Conservation (phyloP, 1,140 invertebrate genomes). For the Zaprionus capensis region DNA sequence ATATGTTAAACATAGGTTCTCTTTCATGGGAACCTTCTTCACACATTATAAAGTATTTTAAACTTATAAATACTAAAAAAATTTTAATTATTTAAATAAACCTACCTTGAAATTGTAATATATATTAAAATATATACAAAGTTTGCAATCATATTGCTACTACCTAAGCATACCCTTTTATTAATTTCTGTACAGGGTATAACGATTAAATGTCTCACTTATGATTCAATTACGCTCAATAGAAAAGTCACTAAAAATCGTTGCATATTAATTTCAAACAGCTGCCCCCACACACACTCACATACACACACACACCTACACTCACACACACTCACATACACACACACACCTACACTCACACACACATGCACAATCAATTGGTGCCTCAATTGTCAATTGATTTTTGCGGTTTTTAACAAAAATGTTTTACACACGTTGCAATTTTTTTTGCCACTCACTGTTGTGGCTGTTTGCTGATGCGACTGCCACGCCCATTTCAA, state of each 20-base stretch:
- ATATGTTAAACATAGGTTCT: too few species aligned
- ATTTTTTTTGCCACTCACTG: conserved; percentile 37
- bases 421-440: conserved; percentile 67
- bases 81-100: too few species aligned
- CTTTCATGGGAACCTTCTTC: too few species aligned
- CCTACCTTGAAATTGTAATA: too few species aligned
- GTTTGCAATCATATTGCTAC: not conserved
- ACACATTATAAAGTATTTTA: too few species aligned
- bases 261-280: conserved; percentile 61
- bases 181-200: conserved; percentile 5
- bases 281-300: conserved; percentile 8
- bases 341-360: conserved; percentile 9
- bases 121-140: too few species aligned
- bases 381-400: conserved; percentile 77
- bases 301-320: not conserved
- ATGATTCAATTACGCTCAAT: conserved; percentile 74
- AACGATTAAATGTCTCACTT: conserved; percentile 11
- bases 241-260: conserved; percentile 63
- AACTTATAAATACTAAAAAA: too few species aligned
- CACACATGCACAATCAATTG: conserved; percentile 22
- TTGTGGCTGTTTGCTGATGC: conserved; percentile 25
- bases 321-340: conserved; percentile 9
- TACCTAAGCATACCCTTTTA: not conserved
- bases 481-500: conserved; percentile 71
- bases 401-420: conserved; percentile 78